Base-by-base conservation (phyloP, 2,113 vertebrate species). In the Catharus minimus region DNA sequence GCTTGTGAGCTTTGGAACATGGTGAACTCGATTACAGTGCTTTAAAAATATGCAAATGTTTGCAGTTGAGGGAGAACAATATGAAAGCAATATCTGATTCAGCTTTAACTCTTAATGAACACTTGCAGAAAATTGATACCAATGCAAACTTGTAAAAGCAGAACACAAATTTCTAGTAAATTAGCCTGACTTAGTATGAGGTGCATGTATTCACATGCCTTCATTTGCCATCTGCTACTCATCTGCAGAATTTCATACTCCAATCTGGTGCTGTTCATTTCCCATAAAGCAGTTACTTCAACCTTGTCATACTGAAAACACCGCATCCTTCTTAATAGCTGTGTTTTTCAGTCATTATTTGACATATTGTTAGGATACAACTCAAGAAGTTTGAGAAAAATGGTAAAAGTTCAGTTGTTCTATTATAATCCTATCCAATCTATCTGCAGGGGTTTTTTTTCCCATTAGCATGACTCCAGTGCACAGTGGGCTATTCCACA, bases 151-250 rank as follows among this genome's bases (percentile, higher is more conserved):
- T 57, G 44, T 47, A 75, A 86, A 84, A 78, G 53, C 77, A 69
- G 55, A 79, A 50, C 23, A 76, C 36, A 79, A 65, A 89, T 81
- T 46, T 83, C 68, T 49, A 57, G 81, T 50, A 79, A 87, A 91
- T 53, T 47, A 79, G 62, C 46, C 78, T 61, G 30, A 66, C 55
- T 93, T 95, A 69, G 58, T 76, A 85, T 82, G 87, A 71, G 46
- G 65, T 76, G 66, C 74, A 56, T 89, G 84, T 86, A 84, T 82
- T 95, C 87, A 60, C 53, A 77, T 92, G 95, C 52, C 67, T 94
- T 95, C 89, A 93, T 91, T 89, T 89, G 82, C 94, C 95, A 94
- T 96, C 87, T 96, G 95, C 87, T 95, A 82, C 87, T 82, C 58
- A 89, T 96, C 91, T 72, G 77, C 82, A 66, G 89, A 82, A 82